Base-by-base conservation (phyloP, 2,797 vertebrate genomes). In the Streptopelia turtur region DNA sequence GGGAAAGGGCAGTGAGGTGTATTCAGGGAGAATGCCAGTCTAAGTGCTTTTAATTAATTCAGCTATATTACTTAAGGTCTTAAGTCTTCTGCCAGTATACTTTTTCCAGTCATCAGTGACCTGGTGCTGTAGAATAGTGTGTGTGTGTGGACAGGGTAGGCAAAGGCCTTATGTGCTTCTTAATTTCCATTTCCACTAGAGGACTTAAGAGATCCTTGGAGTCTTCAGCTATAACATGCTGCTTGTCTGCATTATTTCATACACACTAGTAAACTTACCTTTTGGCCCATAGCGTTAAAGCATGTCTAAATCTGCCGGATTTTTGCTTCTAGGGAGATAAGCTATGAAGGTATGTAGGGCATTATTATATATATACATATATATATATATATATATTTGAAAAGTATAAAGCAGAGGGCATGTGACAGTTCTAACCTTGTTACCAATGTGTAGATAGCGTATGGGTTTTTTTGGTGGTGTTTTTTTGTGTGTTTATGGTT, bases 281-380 rank as follows among this genome's bases (percentile, higher is more conserved):
- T 95, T 88, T 91, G 59, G 72, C 63, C 37, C 79, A 9, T 47
- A 52, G 64, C 59, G 63, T 88, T 93, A 82, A 65, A 89, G 81
- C 55, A 25, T 59, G n/a, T 61, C 41, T 79, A 61, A 79, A 50
- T 90, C 55, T 91, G 52, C 47, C 10, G 2, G 37, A 18, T 74
- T 59, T 76, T 90, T 79, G 66, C 74, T 85, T 93, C 80, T 78
- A 96, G 95, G 30, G 52, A 95, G 30, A 90, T 94, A 80, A 95
- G 60, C 89, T 97, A 95, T 10, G 28, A 94, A 86, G 70, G 80
- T 90, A 79, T n/a, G 3, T 75, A 96, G 94, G 84, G 95, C 76
- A 85, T 96, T 91, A 94, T 91, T 76, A 50, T 83, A 68, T 7
- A 7, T 66, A 70, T 85, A 25, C 81, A 43, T 91, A 43, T 92